These are phyloP conservation scores for Cercopithecus mona DNA, from an alignment of 2,113 vertebrate genomes.

Conservation along the genomic window DNA sequence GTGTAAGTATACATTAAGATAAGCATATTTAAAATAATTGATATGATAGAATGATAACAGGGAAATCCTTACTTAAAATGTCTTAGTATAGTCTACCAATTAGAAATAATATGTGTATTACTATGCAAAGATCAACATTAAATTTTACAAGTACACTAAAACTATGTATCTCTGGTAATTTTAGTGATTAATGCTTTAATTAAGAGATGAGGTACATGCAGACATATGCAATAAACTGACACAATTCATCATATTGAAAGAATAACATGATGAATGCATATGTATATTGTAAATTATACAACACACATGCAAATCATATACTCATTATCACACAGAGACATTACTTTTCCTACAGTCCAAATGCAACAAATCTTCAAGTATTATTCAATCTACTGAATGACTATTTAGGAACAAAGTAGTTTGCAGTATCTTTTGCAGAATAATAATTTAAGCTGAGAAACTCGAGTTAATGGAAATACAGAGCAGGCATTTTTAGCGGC, in stretches of 20 bases:
- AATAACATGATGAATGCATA: constrained; percentile 72
- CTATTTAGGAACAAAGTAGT: constrained; percentile 63
- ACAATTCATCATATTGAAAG: constrained; percentile 75
- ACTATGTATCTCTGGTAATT: constrained; percentile 74
- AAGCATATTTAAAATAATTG: constrained; percentile 73
- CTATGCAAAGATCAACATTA: constrained; percentile 75
- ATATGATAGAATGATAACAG: constrained; percentile 65
- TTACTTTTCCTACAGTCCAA: constrained; percentile 61
- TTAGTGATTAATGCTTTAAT: constrained; percentile 80
- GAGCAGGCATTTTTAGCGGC: constrained; percentile 22
- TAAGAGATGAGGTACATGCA: constrained; percentile 76
- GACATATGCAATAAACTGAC: constrained; percentile 77
- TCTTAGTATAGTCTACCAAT: constrained; percentile 66
- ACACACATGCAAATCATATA: constrained; percentile 71
- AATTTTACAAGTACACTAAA: constrained; percentile 76
- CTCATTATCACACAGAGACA: constrained; percentile 70
- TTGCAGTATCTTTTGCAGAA: constrained; percentile 35
- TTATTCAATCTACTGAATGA: constrained; percentile 42
- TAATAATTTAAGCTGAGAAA: constrained; percentile 52
- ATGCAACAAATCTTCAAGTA: constrained; percentile 60
- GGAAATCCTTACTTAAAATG: constrained; percentile 73
- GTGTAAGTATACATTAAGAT: constrained; percentile 62
- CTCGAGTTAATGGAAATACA: background rate
- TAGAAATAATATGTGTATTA: constrained; percentile 77
- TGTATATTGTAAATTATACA: constrained; percentile 70